phyloP scores from a whole-genome alignment of 2,113 vertebrate species.

The Lasiurus borealis region DNA sequence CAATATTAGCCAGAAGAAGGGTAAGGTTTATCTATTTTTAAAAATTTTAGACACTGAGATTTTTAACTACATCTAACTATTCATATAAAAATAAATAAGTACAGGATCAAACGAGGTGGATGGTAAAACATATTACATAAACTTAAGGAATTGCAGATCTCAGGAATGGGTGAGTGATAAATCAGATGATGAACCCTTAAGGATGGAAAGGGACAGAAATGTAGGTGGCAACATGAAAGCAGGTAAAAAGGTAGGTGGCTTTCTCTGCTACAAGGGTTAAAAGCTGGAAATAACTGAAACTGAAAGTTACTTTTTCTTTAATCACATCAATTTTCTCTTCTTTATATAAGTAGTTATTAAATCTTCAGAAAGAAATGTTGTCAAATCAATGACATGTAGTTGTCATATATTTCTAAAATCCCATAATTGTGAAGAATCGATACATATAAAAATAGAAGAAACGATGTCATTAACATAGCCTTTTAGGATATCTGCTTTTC shows the following conservation, averaged over 20 bases:
- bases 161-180: background rate
- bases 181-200: background rate
- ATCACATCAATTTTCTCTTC: background rate
- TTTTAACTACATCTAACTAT: background rate
- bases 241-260: background rate
- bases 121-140: background rate
- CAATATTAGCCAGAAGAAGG: background rate
- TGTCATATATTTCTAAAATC: background rate
- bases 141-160: background rate
- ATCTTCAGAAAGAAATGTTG: background rate
- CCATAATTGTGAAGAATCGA: background rate
- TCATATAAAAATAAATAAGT: background rate
- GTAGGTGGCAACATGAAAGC: background rate
- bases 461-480: background rate
- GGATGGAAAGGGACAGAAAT: background rate
- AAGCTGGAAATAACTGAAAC: background rate
- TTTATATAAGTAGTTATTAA: background rate
- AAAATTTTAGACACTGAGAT: background rate
- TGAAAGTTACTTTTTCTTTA: background rate
- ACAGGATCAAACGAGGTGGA: background rate
- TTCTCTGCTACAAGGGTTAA: background rate
- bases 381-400: background rate
- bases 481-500: conserved; percentile 25
- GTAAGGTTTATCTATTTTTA: background rate
- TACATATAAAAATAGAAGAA: background rate